Conservation (phyloP, 1,140 invertebrate species). For the Temnothorax nylanderi region DNA sequence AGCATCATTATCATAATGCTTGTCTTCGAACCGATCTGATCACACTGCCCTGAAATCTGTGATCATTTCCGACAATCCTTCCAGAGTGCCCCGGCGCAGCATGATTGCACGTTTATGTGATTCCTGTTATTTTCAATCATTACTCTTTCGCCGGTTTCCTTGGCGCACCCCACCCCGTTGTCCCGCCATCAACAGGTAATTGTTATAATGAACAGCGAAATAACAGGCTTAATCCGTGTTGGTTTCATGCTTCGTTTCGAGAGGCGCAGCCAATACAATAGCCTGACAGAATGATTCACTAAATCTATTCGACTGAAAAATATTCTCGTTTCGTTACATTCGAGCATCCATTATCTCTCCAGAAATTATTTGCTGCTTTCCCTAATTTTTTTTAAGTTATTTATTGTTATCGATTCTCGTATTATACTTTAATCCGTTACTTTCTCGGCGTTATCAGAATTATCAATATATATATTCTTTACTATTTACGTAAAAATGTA, state of each 20-base stretch:
- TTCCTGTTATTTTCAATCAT: constrained; percentile 85
- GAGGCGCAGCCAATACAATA: constrained; percentile 54
- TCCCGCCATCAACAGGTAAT: constrained; percentile 73
- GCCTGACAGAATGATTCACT: constrained; percentile 38
- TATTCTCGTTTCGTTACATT: constrained; percentile 5
- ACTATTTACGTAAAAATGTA: neutral
- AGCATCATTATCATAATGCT: constrained; percentile 83
- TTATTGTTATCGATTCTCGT: constrained; percentile 2
- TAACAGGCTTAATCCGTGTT: constrained; percentile 69
- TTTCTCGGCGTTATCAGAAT: neutral
- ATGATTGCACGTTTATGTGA: constrained; percentile 83
- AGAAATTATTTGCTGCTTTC: constrained; percentile 6
- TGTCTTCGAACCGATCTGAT: constrained; percentile 80
- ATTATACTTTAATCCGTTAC: neutral
- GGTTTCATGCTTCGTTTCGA: constrained; percentile 71
- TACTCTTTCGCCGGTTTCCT: constrained; percentile 72
- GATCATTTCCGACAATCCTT: constrained; percentile 74
- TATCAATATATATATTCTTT: neutral
- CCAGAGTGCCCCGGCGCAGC: constrained; percentile 54
- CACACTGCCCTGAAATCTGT: constrained; percentile 74
- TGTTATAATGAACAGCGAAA: constrained; percentile 77
- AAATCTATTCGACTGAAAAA: constrained; percentile 46
- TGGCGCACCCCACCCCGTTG: constrained; percentile 38
- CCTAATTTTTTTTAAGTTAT: neutral
- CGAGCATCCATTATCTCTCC: neutral